A percentile compares a stretch with the other conserved stretches of the same genome.
Evolutionary conservation across 2,888 invertebrate species (phyloP).

Genomic region (Rhaphigaster nebulosa): DNA sequence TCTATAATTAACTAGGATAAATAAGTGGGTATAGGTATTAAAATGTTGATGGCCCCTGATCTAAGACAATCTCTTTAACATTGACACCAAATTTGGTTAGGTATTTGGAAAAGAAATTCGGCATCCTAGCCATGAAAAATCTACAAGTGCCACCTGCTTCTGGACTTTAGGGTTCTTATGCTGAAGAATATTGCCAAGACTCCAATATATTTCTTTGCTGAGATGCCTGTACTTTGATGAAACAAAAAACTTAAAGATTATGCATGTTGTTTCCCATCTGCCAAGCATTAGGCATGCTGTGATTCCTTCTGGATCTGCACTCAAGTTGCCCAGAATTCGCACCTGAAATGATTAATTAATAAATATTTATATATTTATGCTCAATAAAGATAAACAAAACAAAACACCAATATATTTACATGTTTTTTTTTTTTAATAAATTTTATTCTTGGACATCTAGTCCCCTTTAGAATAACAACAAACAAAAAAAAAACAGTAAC

Average conservation of each 20-base stretch:
- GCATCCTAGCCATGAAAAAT: constrained; percentile 28
- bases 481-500: no score
- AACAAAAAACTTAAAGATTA: constrained; percentile 51
- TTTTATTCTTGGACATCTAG: no score
- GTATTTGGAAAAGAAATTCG: background rate
- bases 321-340: constrained; percentile 57
- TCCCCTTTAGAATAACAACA: no score
- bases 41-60: background rate
- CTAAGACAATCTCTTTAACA: background rate
- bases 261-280: constrained; percentile 24
- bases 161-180: constrained; percentile 50
- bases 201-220: constrained; percentile 57
- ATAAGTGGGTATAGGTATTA: background rate
- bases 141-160: background rate
- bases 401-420: no score
- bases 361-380: background rate
- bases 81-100: background rate
- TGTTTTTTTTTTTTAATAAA: no score
- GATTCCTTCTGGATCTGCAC: constrained; percentile 55
- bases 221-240: constrained; percentile 54
- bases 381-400: background rate
- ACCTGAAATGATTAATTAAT: constrained; percentile 42
- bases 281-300: constrained; percentile 46
- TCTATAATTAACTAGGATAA: background rate
- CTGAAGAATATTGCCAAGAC: constrained; percentile 57